phyloP scores from a whole-genome alignment of 2,797 vertebrate genomes.

The Capromys pilorides region DNA sequence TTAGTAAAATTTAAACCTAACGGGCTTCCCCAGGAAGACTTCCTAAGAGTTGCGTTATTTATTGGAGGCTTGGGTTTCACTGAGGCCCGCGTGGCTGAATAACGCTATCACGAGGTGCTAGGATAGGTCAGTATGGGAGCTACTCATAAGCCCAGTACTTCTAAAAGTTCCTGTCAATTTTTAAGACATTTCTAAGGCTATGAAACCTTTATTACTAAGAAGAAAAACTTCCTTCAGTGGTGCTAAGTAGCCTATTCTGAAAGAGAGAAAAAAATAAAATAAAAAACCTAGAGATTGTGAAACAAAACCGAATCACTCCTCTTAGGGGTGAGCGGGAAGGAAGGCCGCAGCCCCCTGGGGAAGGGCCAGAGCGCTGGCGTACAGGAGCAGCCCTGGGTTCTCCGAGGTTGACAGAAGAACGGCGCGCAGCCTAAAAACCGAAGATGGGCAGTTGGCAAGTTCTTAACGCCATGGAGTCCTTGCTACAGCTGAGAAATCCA shows the following conservation, averaged over 20 bases:
- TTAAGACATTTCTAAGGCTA: slow-evolving; percentile 32
- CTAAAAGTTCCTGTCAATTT: background rate
- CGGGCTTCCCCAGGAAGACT: slow-evolving; percentile 8
- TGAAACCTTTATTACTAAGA: slow-evolving; percentile 56
- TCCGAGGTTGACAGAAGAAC: slow-evolving; percentile 3
- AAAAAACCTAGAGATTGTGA: slow-evolving; percentile 1
- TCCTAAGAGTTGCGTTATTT: slow-evolving; percentile 6
- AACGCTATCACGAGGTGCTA: background rate
- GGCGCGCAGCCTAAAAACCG: background rate
- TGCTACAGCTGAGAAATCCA: background rate
- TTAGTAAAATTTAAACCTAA: slow-evolving; percentile 34
- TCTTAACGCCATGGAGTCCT: background rate
- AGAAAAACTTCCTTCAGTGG: slow-evolving; percentile 30
- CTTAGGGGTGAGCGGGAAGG: slow-evolving; percentile 40
- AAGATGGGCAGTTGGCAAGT: background rate
- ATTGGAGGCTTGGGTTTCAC: slow-evolving; percentile 30
- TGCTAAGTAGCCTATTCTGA: background rate
- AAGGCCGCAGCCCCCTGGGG: slow-evolving; percentile 52
- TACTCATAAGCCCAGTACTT: slow-evolving; percentile 32
- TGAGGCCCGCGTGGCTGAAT: background rate
- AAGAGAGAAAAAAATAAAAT: slow-evolving; percentile 5
- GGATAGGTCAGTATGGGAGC: background rate
- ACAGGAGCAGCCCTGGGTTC: slow-evolving; percentile 40
- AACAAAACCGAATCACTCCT: slow-evolving; percentile 18
- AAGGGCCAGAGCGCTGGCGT: slow-evolving; percentile 35